A percentile compares a stretch with the other conserved stretches of the same genome.
phyloP scores from a whole-genome alignment of 2,797 vertebrate species.

The Arrhamphus sclerolepis region DNA sequence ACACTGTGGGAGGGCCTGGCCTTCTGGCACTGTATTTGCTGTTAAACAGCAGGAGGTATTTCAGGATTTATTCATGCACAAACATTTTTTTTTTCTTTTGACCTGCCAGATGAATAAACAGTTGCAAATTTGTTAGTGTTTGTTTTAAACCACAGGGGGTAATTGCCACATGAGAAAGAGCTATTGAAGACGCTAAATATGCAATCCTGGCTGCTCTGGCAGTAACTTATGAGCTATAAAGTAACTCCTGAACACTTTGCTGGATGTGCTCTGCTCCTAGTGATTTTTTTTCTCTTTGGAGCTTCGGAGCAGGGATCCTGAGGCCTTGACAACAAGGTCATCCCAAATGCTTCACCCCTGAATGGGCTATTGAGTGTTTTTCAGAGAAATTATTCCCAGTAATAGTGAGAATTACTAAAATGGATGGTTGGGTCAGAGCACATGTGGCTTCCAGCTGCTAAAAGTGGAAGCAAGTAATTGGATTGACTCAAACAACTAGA shows the following conservation, averaged over 20 bases:
- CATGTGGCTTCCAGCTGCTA: conserved; percentile 3
- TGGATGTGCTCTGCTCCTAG: conserved; percentile 6
- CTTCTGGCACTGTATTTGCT: conserved; percentile 31
- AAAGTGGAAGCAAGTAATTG: conserved; percentile 12
- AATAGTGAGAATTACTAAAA: conserved; percentile 22
- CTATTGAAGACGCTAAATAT: conserved; percentile 40
- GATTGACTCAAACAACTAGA: neutral
- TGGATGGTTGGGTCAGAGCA: conserved; percentile 24
- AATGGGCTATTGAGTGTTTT: conserved; percentile 23
- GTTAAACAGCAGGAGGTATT: conserved; percentile 50
- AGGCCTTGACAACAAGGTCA: conserved; percentile 16
- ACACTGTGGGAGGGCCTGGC: conserved; percentile 6
- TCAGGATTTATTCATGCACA: conserved; percentile 25
- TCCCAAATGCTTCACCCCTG: conserved; percentile 18
- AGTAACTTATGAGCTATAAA: conserved; percentile 12
- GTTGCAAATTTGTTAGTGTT: conserved; percentile 32
- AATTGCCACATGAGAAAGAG: conserved; percentile 23
- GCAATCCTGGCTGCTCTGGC: conserved; percentile 24
- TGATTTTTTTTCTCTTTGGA: conserved; percentile 5
- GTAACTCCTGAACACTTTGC: conserved; percentile 19
- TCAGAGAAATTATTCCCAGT: conserved; percentile 11
- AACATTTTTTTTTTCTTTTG: conserved; percentile 42
- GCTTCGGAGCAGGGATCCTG: conserved; percentile 8
- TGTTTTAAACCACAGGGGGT: conserved; percentile 37
- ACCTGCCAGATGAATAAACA: conserved; percentile 47